Percentiles rank a stretch among this genome's conserved stretches.
Evolutionary conservation across 1,140 invertebrate genomes (phyloP).

Genomic region (Lepidurus apus): DNA sequence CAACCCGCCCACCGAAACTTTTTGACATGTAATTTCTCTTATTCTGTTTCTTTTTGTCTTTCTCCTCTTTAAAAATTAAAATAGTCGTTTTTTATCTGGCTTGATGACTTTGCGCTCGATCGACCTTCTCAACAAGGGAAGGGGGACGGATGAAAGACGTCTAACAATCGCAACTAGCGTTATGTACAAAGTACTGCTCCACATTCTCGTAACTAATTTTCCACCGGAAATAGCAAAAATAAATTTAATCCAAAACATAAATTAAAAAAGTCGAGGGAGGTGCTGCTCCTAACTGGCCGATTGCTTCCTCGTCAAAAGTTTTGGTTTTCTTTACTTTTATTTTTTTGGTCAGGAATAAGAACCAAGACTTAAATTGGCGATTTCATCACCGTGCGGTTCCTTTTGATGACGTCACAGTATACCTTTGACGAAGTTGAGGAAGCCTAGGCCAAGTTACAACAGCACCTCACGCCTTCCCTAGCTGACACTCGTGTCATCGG

Average conservation of each 20-base stretch:
- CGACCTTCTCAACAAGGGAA: not conserved
- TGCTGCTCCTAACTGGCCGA: slow-evolving; percentile 11
- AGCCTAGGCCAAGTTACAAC: slow-evolving; percentile 28
- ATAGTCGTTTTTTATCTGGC: not conserved
- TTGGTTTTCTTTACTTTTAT: not conserved
- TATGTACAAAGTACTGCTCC: not conserved
- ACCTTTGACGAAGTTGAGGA: not conserved
- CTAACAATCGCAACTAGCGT: not conserved
- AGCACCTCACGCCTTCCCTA: slow-evolving; percentile 35
- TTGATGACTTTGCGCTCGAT: not conserved
- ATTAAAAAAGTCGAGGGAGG: not conserved
- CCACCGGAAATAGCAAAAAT: not conserved
- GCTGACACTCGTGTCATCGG: slow-evolving; percentile 31
- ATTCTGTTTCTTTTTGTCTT: no score
- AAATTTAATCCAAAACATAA: not conserved
- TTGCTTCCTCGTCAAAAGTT: slow-evolving; percentile 6
- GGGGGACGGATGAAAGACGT: slow-evolving; percentile 17
- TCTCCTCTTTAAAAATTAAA: no score
- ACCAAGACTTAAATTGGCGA: not conserved
- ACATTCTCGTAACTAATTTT: not conserved
- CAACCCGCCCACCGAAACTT: not conserved
- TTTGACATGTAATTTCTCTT: not conserved
- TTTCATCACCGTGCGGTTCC: not conserved
- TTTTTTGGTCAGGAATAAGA: not conserved
- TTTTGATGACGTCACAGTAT: not conserved